Conservation (phyloP, 2,888 invertebrate genomes). For the Microplitis deprimator region DNA sequence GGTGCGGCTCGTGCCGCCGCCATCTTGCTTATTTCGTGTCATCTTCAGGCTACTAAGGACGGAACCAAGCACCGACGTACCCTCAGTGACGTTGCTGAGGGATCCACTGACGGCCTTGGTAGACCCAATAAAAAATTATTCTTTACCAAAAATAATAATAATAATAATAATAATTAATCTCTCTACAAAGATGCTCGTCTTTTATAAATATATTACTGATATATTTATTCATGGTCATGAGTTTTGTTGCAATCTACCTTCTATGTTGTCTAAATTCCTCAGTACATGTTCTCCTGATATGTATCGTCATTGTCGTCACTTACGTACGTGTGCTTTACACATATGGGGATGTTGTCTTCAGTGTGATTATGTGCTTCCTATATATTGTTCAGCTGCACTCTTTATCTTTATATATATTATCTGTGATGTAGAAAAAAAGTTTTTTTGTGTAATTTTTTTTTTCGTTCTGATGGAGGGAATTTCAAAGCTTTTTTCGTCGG, state of each 20-base stretch:
- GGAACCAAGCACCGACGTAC: conserved; percentile 68
- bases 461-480: neutral
- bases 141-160: neutral
- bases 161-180: neutral
- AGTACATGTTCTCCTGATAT: no score
- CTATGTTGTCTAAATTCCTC: no score
- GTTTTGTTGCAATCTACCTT: no score
- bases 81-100: conserved; percentile 71
- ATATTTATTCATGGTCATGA: neutral
- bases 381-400: neutral
- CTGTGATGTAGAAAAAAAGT: neutral
- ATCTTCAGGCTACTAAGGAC: conserved; percentile 73
- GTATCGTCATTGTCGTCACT: no score
- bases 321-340: no score
- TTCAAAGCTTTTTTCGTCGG: conserved; percentile 9
- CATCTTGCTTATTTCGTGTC: conserved; percentile 95
- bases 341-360: no score
- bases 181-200: neutral
- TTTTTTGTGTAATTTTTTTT: neutral
- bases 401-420: conserved; percentile 6
- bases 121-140: conserved; percentile 57
- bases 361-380: neutral
- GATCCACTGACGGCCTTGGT: conserved; percentile 71
- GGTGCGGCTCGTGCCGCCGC: conserved; percentile 94
- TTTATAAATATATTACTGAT: neutral